Conservation (phyloP, 2,797 vertebrate genomes). For the Anniella stebbinsi region DNA sequence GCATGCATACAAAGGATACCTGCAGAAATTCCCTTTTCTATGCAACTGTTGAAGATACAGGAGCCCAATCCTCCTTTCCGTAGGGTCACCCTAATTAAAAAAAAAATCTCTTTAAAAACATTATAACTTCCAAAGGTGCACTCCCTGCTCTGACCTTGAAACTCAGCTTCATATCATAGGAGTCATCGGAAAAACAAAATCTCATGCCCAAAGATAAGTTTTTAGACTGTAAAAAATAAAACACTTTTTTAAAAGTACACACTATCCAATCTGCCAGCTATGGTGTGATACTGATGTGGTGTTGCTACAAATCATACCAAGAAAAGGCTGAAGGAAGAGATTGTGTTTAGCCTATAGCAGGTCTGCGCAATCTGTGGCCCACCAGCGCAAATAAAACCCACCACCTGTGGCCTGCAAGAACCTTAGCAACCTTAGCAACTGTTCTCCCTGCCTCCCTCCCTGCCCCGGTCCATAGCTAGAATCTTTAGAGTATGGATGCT, state of each 20-base stretch:
- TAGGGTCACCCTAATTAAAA: too few species aligned
- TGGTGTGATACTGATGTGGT: neutral
- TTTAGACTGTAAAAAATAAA: neutral
- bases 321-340: conserved; percentile 7
- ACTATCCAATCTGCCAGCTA: neutral
- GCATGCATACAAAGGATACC: too few species aligned
- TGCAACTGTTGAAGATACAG: too few species aligned
- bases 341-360: neutral
- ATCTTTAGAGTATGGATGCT: neutral
- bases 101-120: neutral
- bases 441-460: too few species aligned
- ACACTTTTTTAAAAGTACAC: neutral
- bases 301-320: neutral
- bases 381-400: neutral
- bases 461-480: neutral
- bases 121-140: neutral
- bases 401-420: neutral
- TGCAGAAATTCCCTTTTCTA: too few species aligned
- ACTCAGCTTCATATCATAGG: neutral
- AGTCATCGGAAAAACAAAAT: neutral
- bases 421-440: neutral
- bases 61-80: too few species aligned
- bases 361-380: neutral
- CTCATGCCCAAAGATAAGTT: neutral
- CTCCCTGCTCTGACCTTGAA: neutral